phyloP scores from a whole-genome alignment of 2,888 invertebrate genomes.

The Ligdia adustata region DNA sequence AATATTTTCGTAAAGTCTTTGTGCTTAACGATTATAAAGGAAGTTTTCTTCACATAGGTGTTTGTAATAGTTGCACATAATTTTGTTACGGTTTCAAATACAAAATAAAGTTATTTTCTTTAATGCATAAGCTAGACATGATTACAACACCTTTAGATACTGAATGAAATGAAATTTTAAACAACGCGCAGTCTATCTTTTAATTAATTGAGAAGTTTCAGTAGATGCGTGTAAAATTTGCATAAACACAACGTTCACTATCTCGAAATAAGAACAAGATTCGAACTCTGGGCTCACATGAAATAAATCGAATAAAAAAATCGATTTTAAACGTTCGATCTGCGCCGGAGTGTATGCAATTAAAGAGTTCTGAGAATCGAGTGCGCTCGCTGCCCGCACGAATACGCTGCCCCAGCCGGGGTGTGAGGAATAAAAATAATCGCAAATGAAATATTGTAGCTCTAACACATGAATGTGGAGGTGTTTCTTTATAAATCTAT shows the following conservation, averaged over 20 bases:
- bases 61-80: too few relatives aligned
- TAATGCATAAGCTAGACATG: too few relatives aligned
- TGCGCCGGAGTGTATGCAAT: slow-evolving; percentile 78
- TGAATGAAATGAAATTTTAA: too few relatives aligned
- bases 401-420: slow-evolving; percentile 53
- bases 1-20: too few relatives aligned
- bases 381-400: slow-evolving; percentile 63
- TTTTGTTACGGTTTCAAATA: too few relatives aligned
- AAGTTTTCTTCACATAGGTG: too few relatives aligned
- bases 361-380: slow-evolving; percentile 79
- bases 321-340: slow-evolving; percentile 82
- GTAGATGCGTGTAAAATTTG: slow-evolving; percentile 80
- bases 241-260: slow-evolving; percentile 78
- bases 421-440: slow-evolving; percentile 51
- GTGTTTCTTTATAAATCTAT: too few relatives aligned
- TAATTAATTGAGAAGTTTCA: slow-evolving; percentile 82
- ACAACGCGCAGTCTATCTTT: slow-evolving; percentile 45
- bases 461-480: slow-evolving; percentile 11
- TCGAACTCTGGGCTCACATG: slow-evolving; percentile 69
- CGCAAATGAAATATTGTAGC: slow-evolving; percentile 28
- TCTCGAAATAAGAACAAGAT: slow-evolving; percentile 75
- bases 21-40: too few relatives aligned
- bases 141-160: too few relatives aligned
- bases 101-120: too few relatives aligned
- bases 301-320: slow-evolving; percentile 80